Evolutionary conservation across 2,888 invertebrate species (phyloP), one percentile per base, ranked within the genome.

Genomic region (Tridacna crocea): DNA sequence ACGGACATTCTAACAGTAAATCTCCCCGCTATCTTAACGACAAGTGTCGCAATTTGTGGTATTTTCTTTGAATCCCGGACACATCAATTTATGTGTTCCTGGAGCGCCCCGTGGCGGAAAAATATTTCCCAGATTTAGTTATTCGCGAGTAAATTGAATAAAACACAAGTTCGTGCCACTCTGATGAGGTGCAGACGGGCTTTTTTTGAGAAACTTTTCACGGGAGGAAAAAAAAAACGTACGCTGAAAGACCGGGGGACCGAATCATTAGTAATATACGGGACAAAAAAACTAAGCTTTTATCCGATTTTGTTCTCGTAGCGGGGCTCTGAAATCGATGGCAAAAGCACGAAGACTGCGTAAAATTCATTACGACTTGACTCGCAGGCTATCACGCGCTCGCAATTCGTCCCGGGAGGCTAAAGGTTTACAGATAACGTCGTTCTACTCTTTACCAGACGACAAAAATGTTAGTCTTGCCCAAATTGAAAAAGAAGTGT

Each of bases 211-310:
- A 70, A 51, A 48, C 22, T 70, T 70, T 70, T 61, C 75, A 77
- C 77, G 66, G 77, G 75, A n/a, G n/a, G n/a, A n/a, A 72, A 79
- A 80, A 84, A 82, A 84, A 73, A 61, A 75, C 70, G 77, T 68
- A 77, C 73, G 82, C 77, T 75, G 77, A 77, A 75, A 77, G 86
- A 82, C 86, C 86, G 79, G 77, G 83, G 82, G 86, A 81, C 86
- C 86, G 74, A 63, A 77, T 86, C 80, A 82, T 79, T 83, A 83
- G 80, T 79, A 83, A 83, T 86, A 86, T 83, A 86, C 83, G 86
- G 81, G 83, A 77, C 83, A 80, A 77, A 78, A n/a, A 79, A 83
- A 72, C 73, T 76, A 55, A 72, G 70, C 72, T 65, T 75, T 86
- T 80, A 86, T 86, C 83, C 83, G 86, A 86, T 86, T 86, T 83